Percentiles rank a stretch among this genome's conserved stretches.
Conservation (phyloP, 2,113 vertebrate species). For the Origma solitaria region DNA sequence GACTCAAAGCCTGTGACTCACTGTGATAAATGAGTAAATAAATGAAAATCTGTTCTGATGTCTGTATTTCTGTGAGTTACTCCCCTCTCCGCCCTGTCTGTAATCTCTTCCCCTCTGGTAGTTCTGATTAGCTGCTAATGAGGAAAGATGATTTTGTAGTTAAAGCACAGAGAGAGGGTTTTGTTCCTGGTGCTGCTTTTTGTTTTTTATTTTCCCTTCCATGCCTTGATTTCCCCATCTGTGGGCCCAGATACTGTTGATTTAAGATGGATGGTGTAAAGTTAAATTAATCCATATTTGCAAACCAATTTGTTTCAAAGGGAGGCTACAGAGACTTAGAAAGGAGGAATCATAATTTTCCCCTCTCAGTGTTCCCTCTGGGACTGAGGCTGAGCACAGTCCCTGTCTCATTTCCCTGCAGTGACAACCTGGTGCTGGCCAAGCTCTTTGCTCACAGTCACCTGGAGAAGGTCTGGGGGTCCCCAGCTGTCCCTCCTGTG, state of each 20-base stretch:
- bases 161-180: neutral
- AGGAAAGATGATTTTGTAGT: constrained; percentile 39
- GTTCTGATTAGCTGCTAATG: constrained; percentile 46
- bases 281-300: neutral
- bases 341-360: neutral
- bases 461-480: neutral
- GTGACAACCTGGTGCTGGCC: neutral
- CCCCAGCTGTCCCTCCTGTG: neutral
- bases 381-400: fast-evolving
- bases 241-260: neutral
- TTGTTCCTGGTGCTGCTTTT: neutral
- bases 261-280: neutral
- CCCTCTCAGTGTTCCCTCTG: fast-evolving
- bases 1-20: neutral
- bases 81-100: constrained; percentile 15
- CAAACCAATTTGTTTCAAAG: neutral
- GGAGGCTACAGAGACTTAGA: neutral
- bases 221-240: neutral
- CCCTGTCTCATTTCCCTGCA: neutral
- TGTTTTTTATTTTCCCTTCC: neutral
- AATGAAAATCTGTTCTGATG: constrained; percentile 14
- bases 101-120: constrained; percentile 41
- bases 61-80: constrained; percentile 28
- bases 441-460: fast-evolving
- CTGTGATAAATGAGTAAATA: neutral